Conservation (phyloP, 1,140 invertebrate species). For the Oryctes rhinoceros region DNA sequence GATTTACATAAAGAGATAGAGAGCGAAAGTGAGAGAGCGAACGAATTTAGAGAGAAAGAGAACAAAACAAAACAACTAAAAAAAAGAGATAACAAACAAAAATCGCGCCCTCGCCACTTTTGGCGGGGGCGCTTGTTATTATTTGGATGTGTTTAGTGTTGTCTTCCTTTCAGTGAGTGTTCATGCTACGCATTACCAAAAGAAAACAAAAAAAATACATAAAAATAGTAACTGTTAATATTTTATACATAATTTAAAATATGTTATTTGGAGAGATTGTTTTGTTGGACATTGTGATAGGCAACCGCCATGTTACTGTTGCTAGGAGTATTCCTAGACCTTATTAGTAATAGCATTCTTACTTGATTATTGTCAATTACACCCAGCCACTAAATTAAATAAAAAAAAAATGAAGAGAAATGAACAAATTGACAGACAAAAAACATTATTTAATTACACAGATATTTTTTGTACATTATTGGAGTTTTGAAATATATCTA, state of each 20-base stretch:
- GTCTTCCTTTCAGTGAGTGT: constrained; percentile 60
- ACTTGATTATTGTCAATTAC: constrained; percentile 62
- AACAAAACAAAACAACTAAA: constrained; percentile 36
- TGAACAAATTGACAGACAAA: constrained; percentile 61
- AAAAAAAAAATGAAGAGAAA: constrained; percentile 45
- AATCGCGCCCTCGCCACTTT: constrained; percentile 12
- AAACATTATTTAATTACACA: constrained; percentile 65
- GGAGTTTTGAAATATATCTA: constrained; percentile 66
- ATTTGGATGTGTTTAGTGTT: constrained; percentile 59
- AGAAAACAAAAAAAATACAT: constrained; percentile 51
- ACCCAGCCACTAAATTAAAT: constrained; percentile 59
- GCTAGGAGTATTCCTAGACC: constrained; percentile 60
- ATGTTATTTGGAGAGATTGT: constrained; percentile 61
- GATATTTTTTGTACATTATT: constrained; percentile 67
- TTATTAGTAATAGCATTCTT: constrained; percentile 61
- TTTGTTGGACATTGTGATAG: constrained; percentile 63
- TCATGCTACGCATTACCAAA: constrained; percentile 61
- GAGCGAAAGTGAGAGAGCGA: constrained; percentile 18
- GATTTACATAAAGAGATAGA: constrained; percentile 39
- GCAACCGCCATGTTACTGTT: constrained; percentile 62
- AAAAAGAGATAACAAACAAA: constrained; percentile 35
- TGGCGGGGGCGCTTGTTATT: constrained; percentile 44
- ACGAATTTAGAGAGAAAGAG: constrained; percentile 29
- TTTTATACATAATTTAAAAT: constrained; percentile 64
- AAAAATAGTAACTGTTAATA: constrained; percentile 62